Percentiles rank a stretch among this genome's conserved stretches.
phyloP scores from a whole-genome alignment of 1,140 invertebrate genomes.

The Trialeurodes vaporariorum region DNA sequence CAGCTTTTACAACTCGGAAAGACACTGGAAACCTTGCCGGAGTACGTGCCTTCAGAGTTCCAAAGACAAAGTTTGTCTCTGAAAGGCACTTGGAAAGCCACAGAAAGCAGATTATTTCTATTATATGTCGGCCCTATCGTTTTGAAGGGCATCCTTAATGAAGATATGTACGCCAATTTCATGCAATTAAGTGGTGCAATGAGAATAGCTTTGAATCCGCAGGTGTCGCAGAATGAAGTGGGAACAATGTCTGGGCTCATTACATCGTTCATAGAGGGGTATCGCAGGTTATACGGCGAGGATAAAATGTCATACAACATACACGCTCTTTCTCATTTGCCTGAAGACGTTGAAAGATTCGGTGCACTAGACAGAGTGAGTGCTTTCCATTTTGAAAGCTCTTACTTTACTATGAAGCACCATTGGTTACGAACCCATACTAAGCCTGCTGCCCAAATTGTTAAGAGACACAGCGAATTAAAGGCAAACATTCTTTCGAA shows the following conservation, averaged over 20 bases:
- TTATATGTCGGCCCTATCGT: not conserved
- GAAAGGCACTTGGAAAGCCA: not conserved
- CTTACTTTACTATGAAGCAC: not conserved
- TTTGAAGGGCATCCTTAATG: not conserved
- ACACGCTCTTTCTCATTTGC: not conserved
- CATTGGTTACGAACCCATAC: not conserved
- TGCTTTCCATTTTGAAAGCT: not conserved
- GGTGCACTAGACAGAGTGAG: not conserved
- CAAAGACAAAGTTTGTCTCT: not conserved
- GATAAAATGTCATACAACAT: not conserved
- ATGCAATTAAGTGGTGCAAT: not conserved
- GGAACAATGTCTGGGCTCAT: not conserved
- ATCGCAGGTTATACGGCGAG: not conserved
- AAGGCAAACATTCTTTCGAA: not conserved
- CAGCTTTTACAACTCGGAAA: too few relatives aligned
- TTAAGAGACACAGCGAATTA: not conserved
- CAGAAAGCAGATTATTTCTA: not conserved
- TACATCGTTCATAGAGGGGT: not conserved
- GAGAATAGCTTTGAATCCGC: not conserved
- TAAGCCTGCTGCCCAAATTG: not conserved
- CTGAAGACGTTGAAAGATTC: not conserved
- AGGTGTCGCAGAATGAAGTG: not conserved
- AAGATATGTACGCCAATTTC: not conserved
- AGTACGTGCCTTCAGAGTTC: not conserved
- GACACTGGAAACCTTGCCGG: not conserved